Evolutionary conservation across 2,888 invertebrate genomes (phyloP).

Genomic region (Electrophaes corylata): DNA sequence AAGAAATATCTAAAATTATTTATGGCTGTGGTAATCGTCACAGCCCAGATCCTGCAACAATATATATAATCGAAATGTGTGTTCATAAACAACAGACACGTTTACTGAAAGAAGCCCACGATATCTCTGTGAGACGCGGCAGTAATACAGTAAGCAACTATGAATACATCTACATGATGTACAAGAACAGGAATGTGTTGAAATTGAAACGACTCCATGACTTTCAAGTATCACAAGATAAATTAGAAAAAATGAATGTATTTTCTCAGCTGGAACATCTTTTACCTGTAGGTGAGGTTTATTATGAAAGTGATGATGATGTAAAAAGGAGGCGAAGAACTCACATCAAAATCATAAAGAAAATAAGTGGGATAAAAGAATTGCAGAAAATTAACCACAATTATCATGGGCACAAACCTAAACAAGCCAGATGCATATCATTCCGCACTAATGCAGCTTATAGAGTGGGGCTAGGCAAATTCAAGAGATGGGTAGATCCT

Average conservation of each 20-base stretch:
- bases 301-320: not conserved
- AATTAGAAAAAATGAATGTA: constrained; percentile 65
- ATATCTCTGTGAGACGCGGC: constrained; percentile 86
- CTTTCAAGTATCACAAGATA: constrained; percentile 86
- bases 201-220: constrained; percentile 90
- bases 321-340: constrained; percentile 63
- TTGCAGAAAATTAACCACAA: constrained; percentile 82
- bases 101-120: constrained; percentile 90
- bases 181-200: constrained; percentile 87
- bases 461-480: constrained; percentile 79
- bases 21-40: constrained; percentile 95
- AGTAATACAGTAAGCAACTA: constrained; percentile 82
- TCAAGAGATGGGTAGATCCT: constrained; percentile 86
- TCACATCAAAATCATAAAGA: constrained; percentile 80
- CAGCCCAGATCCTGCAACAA: constrained; percentile 91
- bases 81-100: constrained; percentile 90
- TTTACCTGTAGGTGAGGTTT: constrained; percentile 59
- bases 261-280: not conserved
- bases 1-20: constrained; percentile 94
- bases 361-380: constrained; percentile 83
- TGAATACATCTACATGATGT: constrained; percentile 92
- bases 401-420: constrained; percentile 88
- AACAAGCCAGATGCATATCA: constrained; percentile 90
- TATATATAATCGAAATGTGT: constrained; percentile 93
- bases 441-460: constrained; percentile 78